Base-by-base conservation (phyloP, 2,888 invertebrate genomes). In the Pseudanteris insignis region DNA sequence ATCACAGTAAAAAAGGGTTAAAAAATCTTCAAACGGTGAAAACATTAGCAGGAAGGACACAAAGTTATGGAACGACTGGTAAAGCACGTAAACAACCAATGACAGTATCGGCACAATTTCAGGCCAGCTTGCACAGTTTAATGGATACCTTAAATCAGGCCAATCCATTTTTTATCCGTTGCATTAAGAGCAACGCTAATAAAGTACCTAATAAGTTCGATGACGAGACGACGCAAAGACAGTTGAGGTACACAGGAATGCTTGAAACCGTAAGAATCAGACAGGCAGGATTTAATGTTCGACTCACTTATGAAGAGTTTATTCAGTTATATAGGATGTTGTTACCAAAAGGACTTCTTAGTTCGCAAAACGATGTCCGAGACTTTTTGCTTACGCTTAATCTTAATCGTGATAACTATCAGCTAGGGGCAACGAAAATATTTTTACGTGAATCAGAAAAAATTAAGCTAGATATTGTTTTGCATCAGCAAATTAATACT, bases 391-490 rank as follows among this genome's bases (percentile, higher is more conserved):
- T 89, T 8, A 90, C 89, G 4, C 83, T 94, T 63, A 90, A 93
- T 77, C 84, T 96, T 64, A 92, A 95, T 77, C 85, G 89, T 58
- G 91, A 92, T 76, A 94, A 95, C 80, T 94, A 94, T 82, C 96
- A 96, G 81, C 84, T 96, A 66, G 89, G 89, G 44, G 86, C 86
- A 50, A 91, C 90, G 10, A 96, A 96, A 83, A 92, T 96, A 63
- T 96, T 96, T 78, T 87, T 96, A 83, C 86, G 96, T 28, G 96
- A 96, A 78, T 91, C 92, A 15, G 95, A 96, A 80, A 96, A 96
- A 81, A 88, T 93, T 70, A 91, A 93, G 76, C 82, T 96, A 64
- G 96, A 97, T 77, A 92, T 92, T 74, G 88, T 91, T 68, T 84
- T 97, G 44, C 96, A 97, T 80, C 91, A 94, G 77, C 93, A 94